These are phyloP conservation scores for Dendrocopos noguchii DNA, from an alignment of 2,113 vertebrate genomes.

Conservation along the genomic window DNA sequence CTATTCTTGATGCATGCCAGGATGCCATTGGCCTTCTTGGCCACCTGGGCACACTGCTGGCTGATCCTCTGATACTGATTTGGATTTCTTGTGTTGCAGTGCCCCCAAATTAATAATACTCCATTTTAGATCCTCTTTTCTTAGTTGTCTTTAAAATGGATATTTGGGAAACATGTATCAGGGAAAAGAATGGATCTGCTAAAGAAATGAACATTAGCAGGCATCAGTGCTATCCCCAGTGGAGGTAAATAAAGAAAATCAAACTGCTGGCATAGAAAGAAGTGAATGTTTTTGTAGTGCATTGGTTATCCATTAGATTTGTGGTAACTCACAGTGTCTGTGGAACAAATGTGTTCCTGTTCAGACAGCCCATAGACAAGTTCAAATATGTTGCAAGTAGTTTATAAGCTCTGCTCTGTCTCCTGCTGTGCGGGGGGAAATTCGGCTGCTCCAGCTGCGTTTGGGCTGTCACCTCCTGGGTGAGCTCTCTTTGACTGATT, in stretches of 20 bases:
- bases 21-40: no score
- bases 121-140: neutral
- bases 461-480: neutral
- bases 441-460: fast-evolving
- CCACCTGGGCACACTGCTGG: no score
- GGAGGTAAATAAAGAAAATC: neutral
- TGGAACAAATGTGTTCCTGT: neutral
- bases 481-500: neutral
- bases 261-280: neutral
- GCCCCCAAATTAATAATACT: neutral
- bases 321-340: neutral
- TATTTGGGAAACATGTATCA: neutral
- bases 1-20: no score
- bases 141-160: neutral
- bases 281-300: neutral
- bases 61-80: neutral
- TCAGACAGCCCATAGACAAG: neutral
- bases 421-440: neutral
- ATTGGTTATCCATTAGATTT: neutral
- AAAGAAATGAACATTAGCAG: neutral
- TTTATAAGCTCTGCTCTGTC: neutral
- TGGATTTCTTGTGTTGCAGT: neutral
- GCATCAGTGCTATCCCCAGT: neutral
- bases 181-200: neutral
- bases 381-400: neutral